These are phyloP conservation scores for Sminthurinus aureus DNA, from an alignment of 2,888 invertebrate species.

Conservation along the genomic window DNA sequence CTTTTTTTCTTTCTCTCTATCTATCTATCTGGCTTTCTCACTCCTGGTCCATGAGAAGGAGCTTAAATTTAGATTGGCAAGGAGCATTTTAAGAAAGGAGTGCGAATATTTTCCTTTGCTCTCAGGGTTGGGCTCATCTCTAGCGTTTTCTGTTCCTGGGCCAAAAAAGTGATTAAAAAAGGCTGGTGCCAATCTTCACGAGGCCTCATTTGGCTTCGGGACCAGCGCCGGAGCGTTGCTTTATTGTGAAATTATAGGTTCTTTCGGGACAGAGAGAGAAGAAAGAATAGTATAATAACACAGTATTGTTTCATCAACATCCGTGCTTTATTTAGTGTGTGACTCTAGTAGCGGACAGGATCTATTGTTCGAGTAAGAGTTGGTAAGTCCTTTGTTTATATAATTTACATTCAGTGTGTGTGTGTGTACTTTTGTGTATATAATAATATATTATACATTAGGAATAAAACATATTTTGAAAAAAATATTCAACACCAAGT, in stretches of 20 bases:
- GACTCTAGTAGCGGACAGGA: constrained; percentile 43
- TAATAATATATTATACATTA: too few species aligned
- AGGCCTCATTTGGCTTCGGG: constrained; percentile 49
- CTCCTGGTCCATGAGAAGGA: constrained; percentile 41
- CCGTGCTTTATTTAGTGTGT: constrained; percentile 44
- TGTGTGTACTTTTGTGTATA: too few species aligned
- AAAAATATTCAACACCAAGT: too few species aligned
- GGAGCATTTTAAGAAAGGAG: constrained; percentile 41
- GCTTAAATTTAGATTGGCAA: constrained; percentile 56
- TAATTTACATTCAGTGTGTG: too few species aligned
- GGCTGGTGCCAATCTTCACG: constrained; percentile 58
- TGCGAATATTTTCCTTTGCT: constrained; percentile 51
- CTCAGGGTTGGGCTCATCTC: constrained; percentile 46
- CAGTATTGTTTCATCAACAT: constrained; percentile 37
- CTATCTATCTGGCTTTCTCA: too few species aligned
- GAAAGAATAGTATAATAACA: too few species aligned
- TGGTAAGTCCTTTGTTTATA: constrained; percentile 48
- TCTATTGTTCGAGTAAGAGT: constrained; percentile 48
- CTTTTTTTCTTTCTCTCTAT: background rate
- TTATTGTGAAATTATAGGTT: background rate
- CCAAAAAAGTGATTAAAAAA: constrained; percentile 61
- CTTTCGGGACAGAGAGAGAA: too few species aligned
- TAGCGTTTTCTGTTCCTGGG: constrained; percentile 58
- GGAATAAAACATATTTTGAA: too few species aligned
- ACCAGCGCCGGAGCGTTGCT: constrained; percentile 60